A percentile compares a stretch with the other conserved stretches of the same genome.
phyloP scores from a whole-genome alignment of 2,797 vertebrate genomes.

The Sebastes hubbsi region DNA sequence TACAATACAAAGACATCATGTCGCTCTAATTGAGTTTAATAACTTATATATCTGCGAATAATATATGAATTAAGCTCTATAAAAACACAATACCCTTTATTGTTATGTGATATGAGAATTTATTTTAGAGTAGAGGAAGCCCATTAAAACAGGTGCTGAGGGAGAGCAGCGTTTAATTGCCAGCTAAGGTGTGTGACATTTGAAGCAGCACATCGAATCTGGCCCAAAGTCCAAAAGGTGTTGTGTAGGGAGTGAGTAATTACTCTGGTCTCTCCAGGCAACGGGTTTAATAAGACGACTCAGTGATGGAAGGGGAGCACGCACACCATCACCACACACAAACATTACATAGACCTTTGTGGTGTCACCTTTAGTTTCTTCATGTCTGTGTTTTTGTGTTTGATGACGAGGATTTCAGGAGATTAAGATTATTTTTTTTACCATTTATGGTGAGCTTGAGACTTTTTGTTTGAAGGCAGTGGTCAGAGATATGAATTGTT shows the following conservation, averaged over 20 bases:
- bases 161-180: conserved; percentile 74
- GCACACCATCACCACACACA: background rate
- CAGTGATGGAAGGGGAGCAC: conserved; percentile 40
- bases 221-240: conserved; percentile 81
- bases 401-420: conserved; percentile 6
- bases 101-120: conserved; percentile 42
- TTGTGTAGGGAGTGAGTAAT: conserved; percentile 78
- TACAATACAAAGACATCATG: conserved; percentile 8
- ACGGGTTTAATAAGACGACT: conserved; percentile 74
- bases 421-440: conserved; percentile 1
- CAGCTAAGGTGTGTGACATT: conserved; percentile 80
- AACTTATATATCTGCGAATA: conserved; percentile 18
- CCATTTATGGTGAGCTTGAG: background rate
- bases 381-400: conserved; percentile 1
- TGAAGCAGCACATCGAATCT: conserved; percentile 73
- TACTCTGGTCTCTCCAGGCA: conserved; percentile 75
- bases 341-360: background rate
- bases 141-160: conserved; percentile 63
- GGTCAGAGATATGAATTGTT: background rate
- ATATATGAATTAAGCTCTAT: conserved; percentile 34
- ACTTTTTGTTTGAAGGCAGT: background rate
- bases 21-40: conserved; percentile 35
- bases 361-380: background rate
- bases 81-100: conserved; percentile 19
- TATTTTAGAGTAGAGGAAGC: conserved; percentile 43